Conservation (phyloP, 1,140 invertebrate species). For the Procambarus virginalis region DNA sequence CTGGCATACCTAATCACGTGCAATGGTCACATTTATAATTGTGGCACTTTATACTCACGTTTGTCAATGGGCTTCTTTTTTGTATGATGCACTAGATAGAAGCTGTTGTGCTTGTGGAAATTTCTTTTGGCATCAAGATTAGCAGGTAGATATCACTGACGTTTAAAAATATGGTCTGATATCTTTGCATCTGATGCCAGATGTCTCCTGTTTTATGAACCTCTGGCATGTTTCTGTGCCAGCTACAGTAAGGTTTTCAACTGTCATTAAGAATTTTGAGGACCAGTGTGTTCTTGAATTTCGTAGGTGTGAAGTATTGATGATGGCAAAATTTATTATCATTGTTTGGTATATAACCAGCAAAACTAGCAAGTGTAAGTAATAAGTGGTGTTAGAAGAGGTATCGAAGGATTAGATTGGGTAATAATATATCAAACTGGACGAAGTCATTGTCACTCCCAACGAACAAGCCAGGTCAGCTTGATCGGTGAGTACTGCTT, state of each 20-base stretch:
- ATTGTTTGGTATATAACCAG: too few relatives aligned
- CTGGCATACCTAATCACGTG: neutral
- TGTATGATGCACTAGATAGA: neutral
- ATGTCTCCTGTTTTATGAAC: neutral
- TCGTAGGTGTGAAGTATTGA: neutral
- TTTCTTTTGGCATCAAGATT: neutral
- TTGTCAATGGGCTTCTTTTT: too few relatives aligned
- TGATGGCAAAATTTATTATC: neutral
- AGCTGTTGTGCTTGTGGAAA: neutral
- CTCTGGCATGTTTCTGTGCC: neutral
- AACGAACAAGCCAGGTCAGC: neutral
- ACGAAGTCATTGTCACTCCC: neutral
- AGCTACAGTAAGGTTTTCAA: neutral
- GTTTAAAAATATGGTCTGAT: neutral
- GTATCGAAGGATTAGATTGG: too few relatives aligned
- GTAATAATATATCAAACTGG: too few relatives aligned
- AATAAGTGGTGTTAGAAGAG: too few relatives aligned
- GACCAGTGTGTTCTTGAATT: neutral
- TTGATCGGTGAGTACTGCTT: neutral
- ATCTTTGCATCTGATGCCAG: neutral
- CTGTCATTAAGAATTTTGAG: neutral
- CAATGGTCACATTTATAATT: too few relatives aligned
- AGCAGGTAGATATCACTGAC: neutral
- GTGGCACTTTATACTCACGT: too few relatives aligned
- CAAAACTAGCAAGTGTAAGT: too few relatives aligned